A percentile compares a stretch with the other conserved stretches of the same genome.
phyloP scores from a whole-genome alignment of 2,888 invertebrate genomes.

The Epinotia bilunana region DNA sequence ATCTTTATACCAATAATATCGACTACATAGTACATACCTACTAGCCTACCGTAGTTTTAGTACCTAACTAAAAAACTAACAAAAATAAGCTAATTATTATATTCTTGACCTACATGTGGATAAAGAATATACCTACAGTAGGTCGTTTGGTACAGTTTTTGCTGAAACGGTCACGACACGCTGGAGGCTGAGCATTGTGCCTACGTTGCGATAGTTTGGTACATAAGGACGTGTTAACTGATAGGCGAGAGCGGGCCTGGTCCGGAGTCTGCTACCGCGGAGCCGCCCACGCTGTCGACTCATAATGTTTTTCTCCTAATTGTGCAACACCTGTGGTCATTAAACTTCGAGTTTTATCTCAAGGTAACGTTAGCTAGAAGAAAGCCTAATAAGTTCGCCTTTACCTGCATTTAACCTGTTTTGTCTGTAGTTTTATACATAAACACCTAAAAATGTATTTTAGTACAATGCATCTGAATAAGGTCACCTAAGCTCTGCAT shows the following conservation, averaged over 20 bases:
- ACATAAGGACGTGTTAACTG: slow-evolving; percentile 9
- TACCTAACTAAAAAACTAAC: slow-evolving; percentile 35
- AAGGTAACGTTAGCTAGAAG: neutral
- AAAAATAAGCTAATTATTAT: slow-evolving; percentile 62
- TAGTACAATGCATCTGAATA: too few relatives aligned
- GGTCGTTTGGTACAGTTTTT: slow-evolving; percentile 37
- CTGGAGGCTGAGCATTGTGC: neutral
- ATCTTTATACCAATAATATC: neutral
- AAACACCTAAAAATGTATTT: too few relatives aligned
- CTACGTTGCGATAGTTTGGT: neutral
- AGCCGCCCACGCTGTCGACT: slow-evolving; percentile 15
- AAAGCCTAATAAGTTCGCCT: neutral
- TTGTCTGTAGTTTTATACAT: too few relatives aligned
- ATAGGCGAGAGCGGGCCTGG: neutral
- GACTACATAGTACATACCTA: neutral
- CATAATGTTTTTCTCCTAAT: slow-evolving; percentile 35
- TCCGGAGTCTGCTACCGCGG: neutral
- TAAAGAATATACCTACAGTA: slow-evolving; percentile 54
- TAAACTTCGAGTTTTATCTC: neutral
- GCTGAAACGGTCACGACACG: slow-evolving; percentile 23
- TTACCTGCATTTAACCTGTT: neutral
- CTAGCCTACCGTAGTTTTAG: slow-evolving; percentile 2
- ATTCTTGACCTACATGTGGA: slow-evolving; percentile 78
- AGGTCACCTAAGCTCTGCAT: too few relatives aligned
- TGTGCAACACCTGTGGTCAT: slow-evolving; percentile 33